phyloP scores from a whole-genome alignment of 2,797 vertebrate species.

The Ctenochaetus hawaiiensis region DNA sequence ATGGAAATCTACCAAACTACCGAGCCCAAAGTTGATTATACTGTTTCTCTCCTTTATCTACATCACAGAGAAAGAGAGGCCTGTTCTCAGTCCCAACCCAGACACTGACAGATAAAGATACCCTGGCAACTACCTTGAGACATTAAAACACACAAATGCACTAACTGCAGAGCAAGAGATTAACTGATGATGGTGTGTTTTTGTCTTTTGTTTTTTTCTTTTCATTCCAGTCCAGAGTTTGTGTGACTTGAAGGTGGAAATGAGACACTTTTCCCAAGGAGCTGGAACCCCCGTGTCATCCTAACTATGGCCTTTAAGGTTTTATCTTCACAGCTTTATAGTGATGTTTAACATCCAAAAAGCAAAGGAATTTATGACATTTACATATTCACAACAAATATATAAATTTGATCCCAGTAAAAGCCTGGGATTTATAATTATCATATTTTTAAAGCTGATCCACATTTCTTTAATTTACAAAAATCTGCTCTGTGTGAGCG shows the following conservation, averaged over 20 bases:
- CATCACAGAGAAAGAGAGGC: constrained; percentile 48
- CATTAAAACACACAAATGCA: constrained; percentile 5
- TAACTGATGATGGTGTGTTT: constrained; percentile 9
- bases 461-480: not conserved
- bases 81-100: constrained; percentile 52
- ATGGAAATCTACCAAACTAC: constrained; percentile 33
- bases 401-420: too few relatives aligned
- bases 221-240: constrained; percentile 23
- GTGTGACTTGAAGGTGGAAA: constrained; percentile 8
- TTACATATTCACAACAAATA: not conserved
- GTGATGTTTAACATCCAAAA: constrained; percentile 24
- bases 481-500: not conserved
- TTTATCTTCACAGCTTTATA: constrained; percentile 31
- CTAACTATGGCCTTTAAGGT: constrained; percentile 33
- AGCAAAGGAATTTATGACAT: not conserved
- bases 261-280: constrained; percentile 35
- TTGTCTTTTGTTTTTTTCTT: constrained; percentile 6
- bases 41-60: constrained; percentile 36
- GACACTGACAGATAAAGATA: constrained; percentile 30
- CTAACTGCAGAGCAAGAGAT: constrained; percentile 29
- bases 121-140: constrained; percentile 4
- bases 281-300: constrained; percentile 22
- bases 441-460: not conserved
- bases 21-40: constrained; percentile 31
- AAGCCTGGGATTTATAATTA: too few relatives aligned